Base-by-base conservation (phyloP, 2,113 vertebrate species). In the Ancistrus triradiatus region DNA sequence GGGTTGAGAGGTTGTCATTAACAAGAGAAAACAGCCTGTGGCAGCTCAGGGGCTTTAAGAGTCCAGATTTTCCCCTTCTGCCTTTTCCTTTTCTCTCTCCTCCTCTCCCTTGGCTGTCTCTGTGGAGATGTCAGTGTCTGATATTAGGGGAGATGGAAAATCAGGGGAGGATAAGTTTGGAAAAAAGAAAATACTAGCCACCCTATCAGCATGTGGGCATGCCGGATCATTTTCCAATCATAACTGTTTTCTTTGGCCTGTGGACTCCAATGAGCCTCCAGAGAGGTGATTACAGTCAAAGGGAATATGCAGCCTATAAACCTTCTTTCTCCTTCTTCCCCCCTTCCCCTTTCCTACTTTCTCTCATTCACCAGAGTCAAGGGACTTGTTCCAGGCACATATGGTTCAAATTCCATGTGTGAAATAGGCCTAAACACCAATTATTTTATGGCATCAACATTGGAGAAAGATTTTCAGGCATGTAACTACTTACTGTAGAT, bases 21-120 rank as follows among this genome's bases (percentile, higher is more conserved):
- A 81, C 79, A 81, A 86, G 83, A 81, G 81, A 81, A 84, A 87
- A 87, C 80, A 86, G 79, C 83, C 75, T 62, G 73, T 76, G 75
- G 82, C 42, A 49, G 19, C 73, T 75, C 53, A 71, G 63, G 81
- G 74, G 75, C 31, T 77, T 83, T 79, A 52, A 81, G 56, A 40
- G 68, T 83, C 74, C 77, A 79, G 73, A 78, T 75, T 72, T 81
- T 43, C 9, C n/a, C 21, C 40, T 49, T 49, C 44, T 56, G 60
- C 51, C 44, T 55, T 56, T 74, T 70, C 49, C 62, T 62, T 65
- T 72, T 35, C 60, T 61, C 33, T 48, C 53, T 42, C 27, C 50
- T 52, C 55, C 37, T 47, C 19, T 55, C 60, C 57, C 50, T 57
- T 25, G 62, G 28, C 53, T 15, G 27, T 59, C 52, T 44, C 52